Base-by-base conservation (phyloP, 37 sponge, comb jelly and placozoan species). In the Geodia barretti region DNA sequence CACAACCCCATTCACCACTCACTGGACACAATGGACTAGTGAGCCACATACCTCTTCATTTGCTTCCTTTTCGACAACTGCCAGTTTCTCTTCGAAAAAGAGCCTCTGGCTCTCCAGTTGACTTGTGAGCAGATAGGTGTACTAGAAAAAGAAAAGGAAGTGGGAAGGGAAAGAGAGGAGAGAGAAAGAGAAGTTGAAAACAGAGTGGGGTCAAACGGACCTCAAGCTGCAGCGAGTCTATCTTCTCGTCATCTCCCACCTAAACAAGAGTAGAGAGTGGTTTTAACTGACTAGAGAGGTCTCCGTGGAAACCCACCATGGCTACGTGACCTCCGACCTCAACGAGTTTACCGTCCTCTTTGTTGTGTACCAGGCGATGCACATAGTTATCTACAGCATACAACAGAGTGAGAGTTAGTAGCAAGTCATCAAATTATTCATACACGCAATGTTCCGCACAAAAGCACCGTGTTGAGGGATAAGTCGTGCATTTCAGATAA, bases 311-410 rank as follows among this genome's bases (percentile, higher is more conserved):
- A 65, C 78, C 72, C 65, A 41, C 60, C 62, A 61, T 59, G 14
- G 30, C 75, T 29, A 62, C 80, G 5, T 61, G 68, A 37, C 88
- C 82, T 9, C 74, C 72, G n/a, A 98, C 92, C 54, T 93, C 97
- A 23, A 98, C 97, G 71, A 96, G 72, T 65, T 98, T 98, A 26
- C 99, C 99, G 87, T 96, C 99, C 26, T 75, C 68, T 61, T 96
- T 96, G 84, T 96, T 98, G 82, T 96, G 97, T 0, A 98, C 91
- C 79, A 98, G 86, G 9, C 99, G 74, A 68, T 98, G 99, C 11
- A 98, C 99, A 78, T 94, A 98, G 77, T 98, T 98, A 64, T 98
- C 99, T 86, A 73, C 36, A 77, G 4, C 25, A 73, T 0, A 58
- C 35, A 43, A 19, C 2, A 4, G 20, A 20, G 23, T 11, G 33